phyloP scores from a whole-genome alignment of 2,113 vertebrate species.

The Pholis gunnellus region DNA sequence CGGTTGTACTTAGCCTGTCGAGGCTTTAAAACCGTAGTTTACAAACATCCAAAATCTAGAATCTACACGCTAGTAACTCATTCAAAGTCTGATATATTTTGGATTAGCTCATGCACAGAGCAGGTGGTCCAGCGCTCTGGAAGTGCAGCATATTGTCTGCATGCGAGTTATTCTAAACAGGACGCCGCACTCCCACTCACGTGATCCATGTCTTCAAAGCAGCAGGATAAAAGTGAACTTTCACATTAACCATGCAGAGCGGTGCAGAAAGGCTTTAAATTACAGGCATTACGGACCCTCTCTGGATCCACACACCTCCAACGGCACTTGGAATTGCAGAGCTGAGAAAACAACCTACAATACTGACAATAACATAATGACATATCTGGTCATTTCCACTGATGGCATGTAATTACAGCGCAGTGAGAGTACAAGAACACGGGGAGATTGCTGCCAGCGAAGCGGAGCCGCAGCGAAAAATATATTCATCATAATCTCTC shows the following conservation, averaged over 20 bases:
- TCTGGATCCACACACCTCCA: not conserved
- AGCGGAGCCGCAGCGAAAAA: conserved; percentile 7
- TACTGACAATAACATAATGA: conserved; percentile 18
- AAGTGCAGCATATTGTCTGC: not conserved
- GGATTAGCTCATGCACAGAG: not conserved
- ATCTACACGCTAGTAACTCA: not conserved
- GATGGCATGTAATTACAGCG: conserved; percentile 6
- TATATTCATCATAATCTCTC: not conserved
- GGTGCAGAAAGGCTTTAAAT: conserved; percentile 29
- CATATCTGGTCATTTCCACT: conserved; percentile 1
- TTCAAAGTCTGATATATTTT: not conserved
- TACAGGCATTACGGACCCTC: conserved; percentile 17
- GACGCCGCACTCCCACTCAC: not conserved
- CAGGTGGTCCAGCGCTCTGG: conserved; percentile 9
- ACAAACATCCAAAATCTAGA: too few species aligned
- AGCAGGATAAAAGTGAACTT: not conserved
- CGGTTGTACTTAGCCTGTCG: too few species aligned
- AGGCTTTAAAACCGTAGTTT: too few species aligned
- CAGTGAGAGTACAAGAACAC: not conserved
- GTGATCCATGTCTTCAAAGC: conserved; percentile 12
- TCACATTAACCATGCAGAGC: conserved; percentile 3
- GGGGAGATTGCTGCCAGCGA: not conserved
- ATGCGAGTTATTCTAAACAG: conserved; percentile 15
- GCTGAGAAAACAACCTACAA: conserved; percentile 33
- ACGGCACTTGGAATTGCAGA: not conserved